These are phyloP conservation scores for Gila robusta DNA, from an alignment of 2,797 vertebrate species.

Conservation along the genomic window DNA sequence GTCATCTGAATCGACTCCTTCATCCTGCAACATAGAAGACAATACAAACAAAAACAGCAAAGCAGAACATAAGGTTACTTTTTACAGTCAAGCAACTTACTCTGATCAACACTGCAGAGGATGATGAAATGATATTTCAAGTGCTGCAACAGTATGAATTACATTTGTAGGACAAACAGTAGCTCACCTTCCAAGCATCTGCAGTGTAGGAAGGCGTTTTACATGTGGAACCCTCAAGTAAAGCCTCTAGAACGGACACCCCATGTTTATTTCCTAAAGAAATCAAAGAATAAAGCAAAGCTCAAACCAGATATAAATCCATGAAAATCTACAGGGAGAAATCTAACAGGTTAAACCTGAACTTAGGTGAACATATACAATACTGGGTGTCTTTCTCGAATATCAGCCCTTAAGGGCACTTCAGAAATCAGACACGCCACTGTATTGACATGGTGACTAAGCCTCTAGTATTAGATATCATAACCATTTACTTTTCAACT, in stretches of 20 bases:
- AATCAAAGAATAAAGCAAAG: not conserved
- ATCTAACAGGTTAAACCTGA: slow-evolving; percentile 4
- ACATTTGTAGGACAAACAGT: not conserved
- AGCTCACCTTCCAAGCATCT: slow-evolving; percentile 58
- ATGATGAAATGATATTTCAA: slow-evolving; percentile 2
- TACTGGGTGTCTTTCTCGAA: slow-evolving; percentile 43
- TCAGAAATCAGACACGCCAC: slow-evolving; percentile 15
- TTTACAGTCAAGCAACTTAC: not conserved
- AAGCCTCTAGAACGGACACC: slow-evolving; percentile 6
- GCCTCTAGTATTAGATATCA: not conserved
- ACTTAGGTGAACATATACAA: slow-evolving; percentile 21
- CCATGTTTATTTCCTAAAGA: slow-evolving; percentile 36
- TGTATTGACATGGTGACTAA: not conserved
- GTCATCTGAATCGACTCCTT: slow-evolving; percentile 59
- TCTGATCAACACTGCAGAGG: slow-evolving; percentile 9
- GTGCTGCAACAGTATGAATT: not conserved
- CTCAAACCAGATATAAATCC: not conserved
- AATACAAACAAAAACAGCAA: not conserved
- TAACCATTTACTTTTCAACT: slow-evolving; percentile 45
- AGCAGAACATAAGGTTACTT: not conserved
- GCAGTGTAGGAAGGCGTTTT: slow-evolving; percentile 2
- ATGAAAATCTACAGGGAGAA: not conserved
- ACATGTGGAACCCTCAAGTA: slow-evolving; percentile 19
- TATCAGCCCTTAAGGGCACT: not conserved
- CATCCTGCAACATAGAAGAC: slow-evolving; percentile 51